Base-by-base conservation (phyloP, 2,113 vertebrate species). In the Ptilorrhoa leucosticta region DNA sequence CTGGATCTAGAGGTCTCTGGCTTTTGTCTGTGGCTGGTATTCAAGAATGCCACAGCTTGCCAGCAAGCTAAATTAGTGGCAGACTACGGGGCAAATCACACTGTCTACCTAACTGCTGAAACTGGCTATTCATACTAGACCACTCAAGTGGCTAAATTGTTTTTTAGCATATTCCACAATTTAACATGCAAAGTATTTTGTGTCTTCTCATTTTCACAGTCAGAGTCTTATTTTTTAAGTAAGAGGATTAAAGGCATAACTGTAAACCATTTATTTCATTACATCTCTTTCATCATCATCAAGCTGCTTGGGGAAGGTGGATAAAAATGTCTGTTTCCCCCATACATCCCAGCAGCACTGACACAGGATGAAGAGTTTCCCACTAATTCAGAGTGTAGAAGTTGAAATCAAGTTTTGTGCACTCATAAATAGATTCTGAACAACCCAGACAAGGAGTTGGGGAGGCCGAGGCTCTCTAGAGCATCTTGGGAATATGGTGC, bases 201-300 rank as follows among this genome's bases (percentile, higher is more conserved):
- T 64, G 64, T 66, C 83, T 70, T 93, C 47, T 94, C 24, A 58
- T 86, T 96, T 94, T 88, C 79, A 72, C 48, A 78, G 51, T 60
- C 83, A 70, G 44, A 28, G 22, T 45, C n/a, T 82, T 90, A 42
- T 53, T 89, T 92, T 94, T 90, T 30, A 68, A 91, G 47, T 83
- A 83, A 83, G 31, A 86, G 60, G 72, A 95, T 83, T 90, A 97
- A 94, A 88, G 54, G 68, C 66, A 28, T 94, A 96, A 96, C 91
- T 96, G 87, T 91, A 82, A 96, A 91, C 56, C 63, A 83, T 94
- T 83, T 88, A 64, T 94, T 96, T 91, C 31, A 90, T 96, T 91
- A 80, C 16, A 30, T 48, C 79, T 88, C 77, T 95, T 93, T 94
- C 68, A 97, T 94, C 72, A 47, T 78, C 2, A 2, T 83, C 63